phyloP scores from a whole-genome alignment of 1,140 invertebrate species.

The Drosophila pseudoananassae region DNA sequence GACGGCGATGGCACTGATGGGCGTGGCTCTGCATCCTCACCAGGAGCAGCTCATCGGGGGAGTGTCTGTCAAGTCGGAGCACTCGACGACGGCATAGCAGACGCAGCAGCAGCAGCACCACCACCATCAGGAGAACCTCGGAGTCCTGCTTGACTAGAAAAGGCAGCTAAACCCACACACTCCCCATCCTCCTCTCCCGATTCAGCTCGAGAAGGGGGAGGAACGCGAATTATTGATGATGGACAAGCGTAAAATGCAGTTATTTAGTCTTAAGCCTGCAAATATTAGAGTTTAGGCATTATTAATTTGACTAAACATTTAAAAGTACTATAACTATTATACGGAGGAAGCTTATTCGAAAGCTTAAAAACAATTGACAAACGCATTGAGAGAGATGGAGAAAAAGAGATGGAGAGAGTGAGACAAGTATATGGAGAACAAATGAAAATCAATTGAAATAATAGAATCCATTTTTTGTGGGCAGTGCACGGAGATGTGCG shows the following conservation, averaged over 20 bases:
- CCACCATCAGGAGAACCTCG: conserved; percentile 21
- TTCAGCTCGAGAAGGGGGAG: neutral
- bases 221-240: conserved; percentile 14
- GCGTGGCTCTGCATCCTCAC: conserved; percentile 56
- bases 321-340: conserved; percentile 42
- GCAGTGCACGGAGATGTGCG: neutral
- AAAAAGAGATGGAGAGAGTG: conserved; percentile 7
- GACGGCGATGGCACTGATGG: conserved; percentile 75
- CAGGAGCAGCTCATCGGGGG: conserved; percentile 59
- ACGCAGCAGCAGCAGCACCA: conserved; percentile 27
- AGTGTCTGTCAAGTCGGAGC: conserved; percentile 64
- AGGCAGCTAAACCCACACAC: conserved; percentile 14
- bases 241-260: conserved; percentile 76
- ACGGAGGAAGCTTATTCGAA: conserved; percentile 35
- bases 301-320: conserved; percentile 41
- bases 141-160: conserved; percentile 49
- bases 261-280: conserved; percentile 82
- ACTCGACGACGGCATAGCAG: conserved; percentile 79
- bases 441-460: conserved; percentile 23
- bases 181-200: neutral
- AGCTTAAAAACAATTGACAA: conserved; percentile 42
- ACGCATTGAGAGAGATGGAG: conserved; percentile 8
- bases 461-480: conserved; percentile 26
- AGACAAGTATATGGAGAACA: conserved; percentile 5
- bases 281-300: conserved; percentile 69